These are phyloP conservation scores for Xenopus tropicalis DNA, from an alignment of 2,113 vertebrate species.

Conservation along the genomic window DNA sequence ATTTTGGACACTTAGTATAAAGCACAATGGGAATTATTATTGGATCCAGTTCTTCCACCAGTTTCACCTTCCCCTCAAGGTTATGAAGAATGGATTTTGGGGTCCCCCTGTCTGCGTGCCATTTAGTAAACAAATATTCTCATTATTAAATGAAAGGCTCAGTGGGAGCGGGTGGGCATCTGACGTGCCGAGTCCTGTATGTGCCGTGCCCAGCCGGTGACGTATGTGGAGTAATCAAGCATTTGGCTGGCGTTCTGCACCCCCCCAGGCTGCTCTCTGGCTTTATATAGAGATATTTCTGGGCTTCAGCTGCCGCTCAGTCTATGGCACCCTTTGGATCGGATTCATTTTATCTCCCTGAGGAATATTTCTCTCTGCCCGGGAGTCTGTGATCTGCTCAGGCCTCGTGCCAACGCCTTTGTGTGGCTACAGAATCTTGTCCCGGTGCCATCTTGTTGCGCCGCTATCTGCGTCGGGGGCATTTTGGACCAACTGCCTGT, in stretches of 20 bases:
- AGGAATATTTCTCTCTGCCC: conserved; percentile 41
- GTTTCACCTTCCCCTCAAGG: too few relatives aligned
- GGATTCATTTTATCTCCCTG: conserved; percentile 14
- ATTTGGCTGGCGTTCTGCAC: conserved; percentile 5
- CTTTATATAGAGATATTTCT: conserved; percentile 6
- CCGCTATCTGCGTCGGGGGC: conserved; percentile 45
- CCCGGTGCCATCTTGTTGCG: conserved; percentile 28
- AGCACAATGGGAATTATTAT: too few relatives aligned
- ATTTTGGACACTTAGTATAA: too few relatives aligned
- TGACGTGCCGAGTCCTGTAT: background rate
- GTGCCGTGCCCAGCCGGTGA: background rate
- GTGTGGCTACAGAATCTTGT: conserved; percentile 35
- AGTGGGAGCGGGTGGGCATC: background rate
- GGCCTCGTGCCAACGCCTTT: conserved; percentile 29
- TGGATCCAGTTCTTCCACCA: too few relatives aligned
- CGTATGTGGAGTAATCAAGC: conserved; percentile 21
- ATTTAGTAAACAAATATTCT: too few relatives aligned
- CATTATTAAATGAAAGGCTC: too few relatives aligned
- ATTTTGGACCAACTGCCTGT: conserved; percentile 34
- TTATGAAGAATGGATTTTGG: too few relatives aligned
- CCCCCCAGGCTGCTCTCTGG: conserved; percentile 8
- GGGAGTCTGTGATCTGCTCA: conserved; percentile 1
- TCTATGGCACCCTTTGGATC: too few relatives aligned
- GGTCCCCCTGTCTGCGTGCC: too few relatives aligned
- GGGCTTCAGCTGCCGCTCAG: background rate